Evolutionary conservation across 2,888 invertebrate genomes (phyloP).

Genomic region (Eupithecia subumbrata): DNA sequence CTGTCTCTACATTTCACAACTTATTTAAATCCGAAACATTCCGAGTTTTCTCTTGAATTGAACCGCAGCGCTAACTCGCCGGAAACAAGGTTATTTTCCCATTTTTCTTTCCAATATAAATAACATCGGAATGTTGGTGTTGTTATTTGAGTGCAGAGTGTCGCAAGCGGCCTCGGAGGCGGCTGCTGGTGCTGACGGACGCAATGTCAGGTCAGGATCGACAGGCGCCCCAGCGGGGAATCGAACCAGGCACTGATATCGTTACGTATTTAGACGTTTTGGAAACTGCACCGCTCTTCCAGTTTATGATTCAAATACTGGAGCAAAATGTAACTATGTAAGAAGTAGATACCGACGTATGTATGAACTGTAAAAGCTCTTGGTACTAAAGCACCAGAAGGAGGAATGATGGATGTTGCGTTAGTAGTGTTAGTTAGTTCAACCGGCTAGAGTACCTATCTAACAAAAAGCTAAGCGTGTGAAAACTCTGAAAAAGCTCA

Average conservation of each 20-base stretch:
- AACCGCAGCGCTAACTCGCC: not conserved
- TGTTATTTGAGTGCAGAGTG: constrained; percentile 47
- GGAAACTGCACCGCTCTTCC: constrained; percentile 12
- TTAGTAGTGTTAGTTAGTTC: not conserved
- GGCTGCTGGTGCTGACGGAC: constrained; percentile 36
- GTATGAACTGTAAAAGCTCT: not conserved
- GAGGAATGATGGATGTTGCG: not conserved
- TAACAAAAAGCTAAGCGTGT: not conserved
- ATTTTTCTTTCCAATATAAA: constrained; percentile 38
- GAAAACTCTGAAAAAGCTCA: not conserved
- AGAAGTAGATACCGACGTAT: not conserved
- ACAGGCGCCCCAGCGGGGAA: constrained; percentile 47
- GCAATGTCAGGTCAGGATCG: constrained; percentile 49
- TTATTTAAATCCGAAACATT: not conserved
- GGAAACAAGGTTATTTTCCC: constrained; percentile 29
- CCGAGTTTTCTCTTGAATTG: not conserved
- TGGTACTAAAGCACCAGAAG: not conserved
- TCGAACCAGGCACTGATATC: constrained; percentile 34
- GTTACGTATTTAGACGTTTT: constrained; percentile 25
- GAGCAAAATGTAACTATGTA: not conserved
- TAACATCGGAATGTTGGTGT: constrained; percentile 43
- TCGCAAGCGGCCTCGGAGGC: constrained; percentile 52
- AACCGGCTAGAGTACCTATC: no score
- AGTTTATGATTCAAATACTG: constrained; percentile 2
- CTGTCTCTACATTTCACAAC: not conserved